Percentiles rank a stretch among this genome's conserved stretches.
Evolutionary conservation across 1,140 invertebrate genomes (phyloP).

Genomic region (Penaeus japonicus): DNA sequence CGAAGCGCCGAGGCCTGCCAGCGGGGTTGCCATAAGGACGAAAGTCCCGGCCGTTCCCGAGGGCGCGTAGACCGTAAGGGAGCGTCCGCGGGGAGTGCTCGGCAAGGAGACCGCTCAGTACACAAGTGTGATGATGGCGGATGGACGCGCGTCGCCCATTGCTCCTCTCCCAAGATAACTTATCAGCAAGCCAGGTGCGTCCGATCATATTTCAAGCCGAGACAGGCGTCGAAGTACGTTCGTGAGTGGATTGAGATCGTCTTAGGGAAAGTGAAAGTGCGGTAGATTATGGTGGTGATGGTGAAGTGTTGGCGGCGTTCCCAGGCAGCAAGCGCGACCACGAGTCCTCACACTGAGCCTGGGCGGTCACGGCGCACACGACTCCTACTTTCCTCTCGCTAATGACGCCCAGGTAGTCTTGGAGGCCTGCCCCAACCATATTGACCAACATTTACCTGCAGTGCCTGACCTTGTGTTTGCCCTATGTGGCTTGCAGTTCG

Average conservation of each 20-base stretch:
- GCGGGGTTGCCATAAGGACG: slow-evolving; percentile 16
- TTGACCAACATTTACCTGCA: not conserved
- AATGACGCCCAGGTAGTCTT: not conserved
- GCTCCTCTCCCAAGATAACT: slow-evolving; percentile 48
- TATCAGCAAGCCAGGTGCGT: slow-evolving; percentile 41
- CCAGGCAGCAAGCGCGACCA: not conserved
- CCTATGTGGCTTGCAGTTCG: not conserved
- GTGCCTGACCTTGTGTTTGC: not conserved
- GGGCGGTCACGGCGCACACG: slow-evolving; percentile 6
- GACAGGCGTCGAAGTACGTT: not conserved
- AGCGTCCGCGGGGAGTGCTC: slow-evolving; percentile 38
- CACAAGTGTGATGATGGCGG: slow-evolving; percentile 52
- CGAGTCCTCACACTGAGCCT: slow-evolving; percentile 11
- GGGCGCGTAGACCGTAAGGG: slow-evolving; percentile 14
- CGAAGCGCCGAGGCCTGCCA: slow-evolving; percentile 44
- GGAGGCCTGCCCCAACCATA: not conserved
- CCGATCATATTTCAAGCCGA: not conserved
- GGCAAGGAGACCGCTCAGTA: slow-evolving; percentile 48
- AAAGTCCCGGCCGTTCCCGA: not conserved
- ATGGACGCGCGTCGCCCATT: slow-evolving; percentile 28
- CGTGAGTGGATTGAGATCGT: not conserved
- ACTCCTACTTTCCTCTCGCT: not conserved
- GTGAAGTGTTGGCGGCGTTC: slow-evolving; percentile 40
- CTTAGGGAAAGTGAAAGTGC: not conserved
- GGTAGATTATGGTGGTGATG: not conserved